Conservation (phyloP, 2,888 invertebrate genomes). For the Caenorhabditis sulstoni region DNA sequence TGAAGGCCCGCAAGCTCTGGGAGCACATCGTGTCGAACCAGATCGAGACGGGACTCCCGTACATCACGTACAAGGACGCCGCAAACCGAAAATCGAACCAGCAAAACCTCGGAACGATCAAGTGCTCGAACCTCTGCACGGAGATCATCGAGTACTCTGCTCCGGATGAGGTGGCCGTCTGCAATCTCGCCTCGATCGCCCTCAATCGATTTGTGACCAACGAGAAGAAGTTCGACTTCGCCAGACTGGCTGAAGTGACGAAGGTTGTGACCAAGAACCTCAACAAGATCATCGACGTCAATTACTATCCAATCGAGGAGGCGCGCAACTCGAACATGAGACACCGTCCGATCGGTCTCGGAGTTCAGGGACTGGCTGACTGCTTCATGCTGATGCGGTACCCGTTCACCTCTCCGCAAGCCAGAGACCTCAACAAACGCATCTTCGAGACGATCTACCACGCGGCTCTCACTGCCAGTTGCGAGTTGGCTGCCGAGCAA, state of each 20-base stretch:
- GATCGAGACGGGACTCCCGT: slow-evolving; percentile 95
- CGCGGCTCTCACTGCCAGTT: slow-evolving; percentile 95
- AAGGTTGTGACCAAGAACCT: slow-evolving; percentile 88
- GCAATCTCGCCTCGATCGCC: slow-evolving; percentile 97
- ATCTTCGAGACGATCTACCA: slow-evolving; percentile 99
- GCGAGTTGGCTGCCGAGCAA: slow-evolving; percentile 90
- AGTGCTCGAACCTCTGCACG: slow-evolving; percentile 97
- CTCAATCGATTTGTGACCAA: slow-evolving; percentile 93
- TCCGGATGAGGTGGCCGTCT: slow-evolving; percentile 87
- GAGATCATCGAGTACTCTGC: slow-evolving; percentile 94
- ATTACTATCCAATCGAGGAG: slow-evolving; percentile 94
- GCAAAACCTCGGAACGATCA: slow-evolving; percentile 97
- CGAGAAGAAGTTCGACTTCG: slow-evolving; percentile 88
- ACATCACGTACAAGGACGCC: slow-evolving; percentile 88
- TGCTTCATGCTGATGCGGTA: slow-evolving; percentile 93
- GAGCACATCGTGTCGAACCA: slow-evolving; percentile 91
- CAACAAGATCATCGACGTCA: slow-evolving; percentile 96
- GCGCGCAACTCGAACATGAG: slow-evolving; percentile 88
- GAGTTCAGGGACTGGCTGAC: slow-evolving; percentile 97
- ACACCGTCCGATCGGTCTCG: slow-evolving; percentile 87
- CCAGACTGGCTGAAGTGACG: slow-evolving; percentile 88
- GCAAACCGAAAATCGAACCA: slow-evolving; percentile 98
- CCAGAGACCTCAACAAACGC: slow-evolving; percentile 90
- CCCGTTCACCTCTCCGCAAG: slow-evolving; percentile 93
- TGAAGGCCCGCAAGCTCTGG: slow-evolving; percentile 92